These are phyloP conservation scores for Emys orbicularis DNA, from an alignment of 2,797 vertebrate species.

Conservation along the genomic window DNA sequence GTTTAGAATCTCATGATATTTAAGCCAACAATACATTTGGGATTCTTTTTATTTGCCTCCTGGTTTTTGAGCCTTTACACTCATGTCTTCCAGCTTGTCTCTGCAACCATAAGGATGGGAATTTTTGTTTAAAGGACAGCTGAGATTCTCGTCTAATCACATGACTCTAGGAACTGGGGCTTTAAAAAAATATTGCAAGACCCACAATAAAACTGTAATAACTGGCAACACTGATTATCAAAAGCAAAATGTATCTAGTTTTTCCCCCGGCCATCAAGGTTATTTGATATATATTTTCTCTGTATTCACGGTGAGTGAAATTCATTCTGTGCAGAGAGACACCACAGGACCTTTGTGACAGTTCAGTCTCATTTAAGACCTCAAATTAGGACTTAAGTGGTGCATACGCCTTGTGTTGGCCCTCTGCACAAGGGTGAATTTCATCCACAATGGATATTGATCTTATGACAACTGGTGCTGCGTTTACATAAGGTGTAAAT, in stretches of 20 bases:
- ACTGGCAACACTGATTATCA: neutral
- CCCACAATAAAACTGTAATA: neutral
- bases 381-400: constrained; percentile 23
- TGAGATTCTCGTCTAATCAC: neutral
- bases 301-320: neutral
- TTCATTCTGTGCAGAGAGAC: neutral
- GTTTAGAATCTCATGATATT: neutral
- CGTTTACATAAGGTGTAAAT: constrained; percentile 46
- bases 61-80: neutral
- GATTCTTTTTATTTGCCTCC: neutral
- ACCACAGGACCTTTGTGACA: neutral
- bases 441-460: constrained; percentile 15
- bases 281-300: neutral
- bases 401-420: neutral
- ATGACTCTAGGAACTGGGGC: neutral
- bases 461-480: constrained; percentile 20
- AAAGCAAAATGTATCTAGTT: neutral
- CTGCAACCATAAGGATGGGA: neutral
- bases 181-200: neutral
- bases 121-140: neutral
- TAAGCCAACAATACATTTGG: neutral
- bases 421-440: neutral
- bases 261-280: neutral
- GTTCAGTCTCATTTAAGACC: constrained; percentile 22
- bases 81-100: neutral